Evolutionary conservation across 2,797 vertebrate species (phyloP).

Genomic region (Craterocephalus amniculus): DNA sequence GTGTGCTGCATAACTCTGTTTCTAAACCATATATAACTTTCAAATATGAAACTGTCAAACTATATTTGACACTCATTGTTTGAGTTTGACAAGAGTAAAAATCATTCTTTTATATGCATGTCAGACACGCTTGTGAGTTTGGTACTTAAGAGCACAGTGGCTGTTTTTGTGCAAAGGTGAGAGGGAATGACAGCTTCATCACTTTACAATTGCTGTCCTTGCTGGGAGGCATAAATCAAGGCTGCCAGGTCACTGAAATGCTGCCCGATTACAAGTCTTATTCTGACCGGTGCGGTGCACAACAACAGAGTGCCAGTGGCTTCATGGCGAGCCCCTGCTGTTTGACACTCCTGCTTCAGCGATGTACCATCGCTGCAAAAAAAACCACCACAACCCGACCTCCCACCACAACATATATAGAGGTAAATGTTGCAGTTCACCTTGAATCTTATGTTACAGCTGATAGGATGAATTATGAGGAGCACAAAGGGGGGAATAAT

Average conservation of each 20-base stretch:
- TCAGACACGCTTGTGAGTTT: constrained; percentile 40
- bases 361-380: constrained; percentile 30
- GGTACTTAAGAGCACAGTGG: constrained; percentile 26
- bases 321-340: constrained; percentile 19
- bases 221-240: constrained; percentile 41
- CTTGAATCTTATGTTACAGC: too few species aligned
- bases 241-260: constrained; percentile 14
- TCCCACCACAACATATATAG: background rate
- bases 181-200: constrained; percentile 43
- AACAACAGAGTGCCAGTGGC: constrained; percentile 34
- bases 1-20: constrained; percentile 31
- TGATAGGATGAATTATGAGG: background rate
- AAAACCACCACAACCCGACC: constrained; percentile 22
- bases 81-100: constrained; percentile 44
- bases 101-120: constrained; percentile 44
- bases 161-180: constrained; percentile 16
- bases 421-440: background rate
- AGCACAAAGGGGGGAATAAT: background rate
- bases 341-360: constrained; percentile 30
- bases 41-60: constrained; percentile 38
- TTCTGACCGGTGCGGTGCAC: constrained; percentile 9
- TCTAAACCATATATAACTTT: constrained; percentile 26
- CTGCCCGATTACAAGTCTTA: constrained; percentile 23
- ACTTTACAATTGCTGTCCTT: constrained; percentile 37
- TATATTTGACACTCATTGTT: constrained; percentile 44